Base-by-base conservation (phyloP, 2,113 vertebrate species). In the Hemibagrus wyckioides region DNA sequence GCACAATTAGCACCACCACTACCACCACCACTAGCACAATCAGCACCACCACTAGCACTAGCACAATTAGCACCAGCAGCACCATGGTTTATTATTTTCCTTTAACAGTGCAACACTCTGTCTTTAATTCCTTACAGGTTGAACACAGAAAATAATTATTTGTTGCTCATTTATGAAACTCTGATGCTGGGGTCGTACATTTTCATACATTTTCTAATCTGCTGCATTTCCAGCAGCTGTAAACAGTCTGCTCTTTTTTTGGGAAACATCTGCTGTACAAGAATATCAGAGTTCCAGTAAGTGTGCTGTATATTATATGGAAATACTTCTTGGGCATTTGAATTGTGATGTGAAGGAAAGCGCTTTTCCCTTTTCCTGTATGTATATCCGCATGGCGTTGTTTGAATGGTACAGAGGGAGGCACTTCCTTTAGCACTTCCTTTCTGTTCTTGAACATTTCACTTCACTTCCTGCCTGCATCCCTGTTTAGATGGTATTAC, bases 391-490 rank as follows among this genome's bases (percentile, higher is more conserved):
- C 52, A 65, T 10, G 54, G 21, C 75, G 67, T 52, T 82, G 7
- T 25, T 52, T n/a, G 77, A 54, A 69, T 63, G 54, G 39, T 56
- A 56, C 73, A 57, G 59, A 79, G 44, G 76, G 80, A 69, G 81
- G 83, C 41, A 76, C 84, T 84, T 89, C 85, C 88, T 85, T 75
- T 61, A 48, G 52, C 57, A 69, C 52, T 86, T 82, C 85, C 88
- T 85, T 80, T 81, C 86, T 17, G 17, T 87, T 77, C 57, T 54
- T 50, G 82, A 56, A 48, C 2, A 0, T 48, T 48, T 48, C 89
- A 71, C 41, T 82, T 48, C 44, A 52, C 80, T 88, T 90, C 89
- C 89, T 85, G 86, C 17, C 77, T 33, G 48, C 25, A 36, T 76
- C 71, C 44, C 33, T 65, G 56, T 36, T 52, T 28, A 52, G 52